These are phyloP conservation scores for Cenopis cana DNA, from an alignment of 2,888 invertebrate species.

Conservation along the genomic window DNA sequence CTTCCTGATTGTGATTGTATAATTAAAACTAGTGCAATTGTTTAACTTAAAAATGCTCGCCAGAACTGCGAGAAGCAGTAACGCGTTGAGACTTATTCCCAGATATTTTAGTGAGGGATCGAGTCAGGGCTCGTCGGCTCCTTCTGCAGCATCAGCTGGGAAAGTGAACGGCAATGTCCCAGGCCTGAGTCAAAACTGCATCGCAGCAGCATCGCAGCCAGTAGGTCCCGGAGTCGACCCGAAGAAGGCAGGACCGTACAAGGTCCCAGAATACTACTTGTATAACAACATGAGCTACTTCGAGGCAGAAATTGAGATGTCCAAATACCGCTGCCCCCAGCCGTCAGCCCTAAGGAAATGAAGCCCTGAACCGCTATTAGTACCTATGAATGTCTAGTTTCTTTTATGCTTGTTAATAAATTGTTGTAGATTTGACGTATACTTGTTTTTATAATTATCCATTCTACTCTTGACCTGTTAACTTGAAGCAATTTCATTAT, in stretches of 20 bases:
- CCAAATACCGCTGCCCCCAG: constrained; percentile 90
- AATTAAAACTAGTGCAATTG: constrained; percentile 49
- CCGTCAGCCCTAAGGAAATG: constrained; percentile 86
- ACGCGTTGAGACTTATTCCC: constrained; percentile 50
- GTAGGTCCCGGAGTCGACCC: constrained; percentile 90
- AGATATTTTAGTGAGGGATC: constrained; percentile 55
- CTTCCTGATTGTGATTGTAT: constrained; percentile 58
- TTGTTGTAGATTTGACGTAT: constrained; percentile 20
- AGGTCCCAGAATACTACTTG: constrained; percentile 95
- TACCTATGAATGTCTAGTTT: constrained; percentile 26
- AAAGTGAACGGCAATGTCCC: constrained; percentile 80
- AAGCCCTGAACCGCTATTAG: constrained; percentile 21
- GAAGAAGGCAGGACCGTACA: constrained; percentile 89
- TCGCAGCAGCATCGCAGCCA: constrained; percentile 80
- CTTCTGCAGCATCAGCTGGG: constrained; percentile 49
- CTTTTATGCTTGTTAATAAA: constrained; percentile 21
- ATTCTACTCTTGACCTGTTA: neutral
- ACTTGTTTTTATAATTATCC: neutral
- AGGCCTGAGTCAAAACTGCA: constrained; percentile 87
- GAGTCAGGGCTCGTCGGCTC: constrained; percentile 51
- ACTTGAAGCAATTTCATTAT: neutral
- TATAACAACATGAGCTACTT: constrained; percentile 91
- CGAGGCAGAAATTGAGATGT: constrained; percentile 95
- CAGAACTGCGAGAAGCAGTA: constrained; percentile 54
- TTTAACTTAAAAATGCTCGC: constrained; percentile 44